Percentiles rank a stretch among this genome's conserved stretches.
phyloP scores from a whole-genome alignment of 2,797 vertebrate genomes.

The Esox lucius region DNA sequence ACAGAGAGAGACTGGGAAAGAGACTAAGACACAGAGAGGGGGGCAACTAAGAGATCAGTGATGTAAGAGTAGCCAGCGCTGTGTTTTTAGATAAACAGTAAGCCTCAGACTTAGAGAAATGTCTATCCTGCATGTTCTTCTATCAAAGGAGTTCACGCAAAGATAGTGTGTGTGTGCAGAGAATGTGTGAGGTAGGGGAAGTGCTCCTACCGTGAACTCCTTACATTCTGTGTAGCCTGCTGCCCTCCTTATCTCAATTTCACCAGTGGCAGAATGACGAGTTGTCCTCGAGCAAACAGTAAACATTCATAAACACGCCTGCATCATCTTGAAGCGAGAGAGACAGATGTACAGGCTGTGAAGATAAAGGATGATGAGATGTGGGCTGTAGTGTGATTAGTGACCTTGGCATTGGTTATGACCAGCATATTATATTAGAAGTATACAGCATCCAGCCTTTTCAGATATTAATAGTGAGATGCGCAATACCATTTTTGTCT shows the following conservation, averaged over 20 bases:
- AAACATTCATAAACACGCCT: conserved; percentile 44
- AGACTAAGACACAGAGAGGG: background rate
- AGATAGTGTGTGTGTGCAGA: background rate
- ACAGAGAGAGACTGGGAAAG: background rate
- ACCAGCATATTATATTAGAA: no score
- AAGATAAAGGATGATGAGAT: conserved; percentile 1
- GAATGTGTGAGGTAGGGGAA: conserved; percentile 40
- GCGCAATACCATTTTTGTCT: no score
- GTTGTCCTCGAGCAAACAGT: conserved; percentile 49
- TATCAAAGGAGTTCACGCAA: background rate
- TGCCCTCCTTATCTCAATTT: conserved; percentile 41
- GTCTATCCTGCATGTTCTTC: conserved; percentile 3
- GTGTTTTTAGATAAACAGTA: conserved; percentile 46
- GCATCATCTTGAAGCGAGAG: conserved; percentile 37
- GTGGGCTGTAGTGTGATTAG: no score
- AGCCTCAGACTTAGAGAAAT: conserved; percentile 34
- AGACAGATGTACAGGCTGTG: background rate
- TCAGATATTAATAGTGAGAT: no score
- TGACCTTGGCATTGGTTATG: no score
- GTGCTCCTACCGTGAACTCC: conserved; percentile 48
- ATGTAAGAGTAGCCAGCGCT: background rate
- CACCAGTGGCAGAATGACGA: conserved; percentile 46
- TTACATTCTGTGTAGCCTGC: conserved; percentile 24
- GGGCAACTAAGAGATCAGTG: background rate
- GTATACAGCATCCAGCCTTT: no score